Conservation (phyloP, 2,113 vertebrate genomes). For the Egretta garzetta region DNA sequence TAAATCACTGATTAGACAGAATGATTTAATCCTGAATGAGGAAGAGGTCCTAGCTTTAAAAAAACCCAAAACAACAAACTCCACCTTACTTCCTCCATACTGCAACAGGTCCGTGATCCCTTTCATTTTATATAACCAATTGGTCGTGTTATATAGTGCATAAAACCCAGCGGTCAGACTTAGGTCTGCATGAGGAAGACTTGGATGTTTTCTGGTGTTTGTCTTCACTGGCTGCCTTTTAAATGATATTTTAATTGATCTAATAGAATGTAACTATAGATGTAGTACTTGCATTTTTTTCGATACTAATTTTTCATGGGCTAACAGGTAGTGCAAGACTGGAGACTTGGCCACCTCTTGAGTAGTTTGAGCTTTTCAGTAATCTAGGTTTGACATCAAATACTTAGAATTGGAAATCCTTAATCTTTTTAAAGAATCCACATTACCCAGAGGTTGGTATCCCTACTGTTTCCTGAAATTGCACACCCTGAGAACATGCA, state of each 20-base stretch:
- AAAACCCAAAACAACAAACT: background rate
- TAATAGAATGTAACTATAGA: background rate
- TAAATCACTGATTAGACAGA: background rate
- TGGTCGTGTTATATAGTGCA: too few relatives aligned
- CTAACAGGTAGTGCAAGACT: background rate
- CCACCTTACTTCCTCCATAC: background rate
- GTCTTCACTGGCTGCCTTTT: background rate
- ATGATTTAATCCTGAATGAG: background rate
- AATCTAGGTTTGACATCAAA: background rate
- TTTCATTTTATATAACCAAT: background rate
- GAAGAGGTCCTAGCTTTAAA: background rate
- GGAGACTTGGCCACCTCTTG: background rate
- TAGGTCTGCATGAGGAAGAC: background rate
- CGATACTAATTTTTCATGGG: accelerated
- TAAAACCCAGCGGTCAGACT: background rate
- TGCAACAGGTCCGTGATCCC: background rate
- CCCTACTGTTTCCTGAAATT: background rate
- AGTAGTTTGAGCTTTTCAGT: background rate
- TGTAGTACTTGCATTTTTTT: background rate
- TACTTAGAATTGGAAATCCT: background rate
- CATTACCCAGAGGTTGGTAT: background rate
- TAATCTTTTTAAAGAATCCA: background rate
- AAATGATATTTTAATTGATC: background rate
- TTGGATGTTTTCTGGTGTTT: background rate
- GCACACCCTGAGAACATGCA: background rate